Evolutionary conservation across 2,888 invertebrate genomes (phyloP).

Genomic region (Xestia sexstrigata): DNA sequence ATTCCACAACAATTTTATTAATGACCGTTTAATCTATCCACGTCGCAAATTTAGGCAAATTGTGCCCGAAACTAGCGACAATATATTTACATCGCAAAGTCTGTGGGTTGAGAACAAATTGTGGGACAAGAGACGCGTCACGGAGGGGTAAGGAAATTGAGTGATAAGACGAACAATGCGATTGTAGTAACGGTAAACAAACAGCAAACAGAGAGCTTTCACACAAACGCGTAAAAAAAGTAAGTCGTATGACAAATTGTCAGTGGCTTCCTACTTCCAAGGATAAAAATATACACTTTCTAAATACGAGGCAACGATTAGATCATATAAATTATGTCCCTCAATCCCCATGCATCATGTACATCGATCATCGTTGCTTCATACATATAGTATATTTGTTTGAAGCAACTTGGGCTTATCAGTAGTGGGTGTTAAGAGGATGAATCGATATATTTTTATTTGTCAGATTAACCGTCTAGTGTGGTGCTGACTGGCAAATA

Average conservation of each 20-base stretch:
- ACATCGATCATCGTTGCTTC: background rate
- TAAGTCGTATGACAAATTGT: background rate
- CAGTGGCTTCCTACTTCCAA: background rate
- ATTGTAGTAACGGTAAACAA: background rate
- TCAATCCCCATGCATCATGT: background rate
- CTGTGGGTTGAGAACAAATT: conserved; percentile 64
- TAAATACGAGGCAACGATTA: background rate
- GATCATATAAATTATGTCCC: background rate
- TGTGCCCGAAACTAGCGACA: conserved; percentile 62
- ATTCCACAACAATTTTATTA: conserved; percentile 58
- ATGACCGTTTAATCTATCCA: conserved; percentile 57
- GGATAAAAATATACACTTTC: background rate
- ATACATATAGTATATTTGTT: background rate
- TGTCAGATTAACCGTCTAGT: background rate
- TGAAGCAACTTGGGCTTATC: background rate
- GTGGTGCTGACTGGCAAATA: background rate
- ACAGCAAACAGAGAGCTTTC: background rate
- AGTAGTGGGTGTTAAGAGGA: background rate
- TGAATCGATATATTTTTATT: background rate
- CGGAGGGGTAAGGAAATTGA: conserved; percentile 25
- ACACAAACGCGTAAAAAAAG: background rate
- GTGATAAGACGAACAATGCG: background rate
- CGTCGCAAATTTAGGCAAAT: conserved; percentile 63
- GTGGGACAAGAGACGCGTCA: conserved; percentile 42
- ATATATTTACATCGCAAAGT: conserved; percentile 63